These are phyloP conservation scores for Scaptomyza montana DNA, from an alignment of 1,140 invertebrate species.

Conservation along the genomic window DNA sequence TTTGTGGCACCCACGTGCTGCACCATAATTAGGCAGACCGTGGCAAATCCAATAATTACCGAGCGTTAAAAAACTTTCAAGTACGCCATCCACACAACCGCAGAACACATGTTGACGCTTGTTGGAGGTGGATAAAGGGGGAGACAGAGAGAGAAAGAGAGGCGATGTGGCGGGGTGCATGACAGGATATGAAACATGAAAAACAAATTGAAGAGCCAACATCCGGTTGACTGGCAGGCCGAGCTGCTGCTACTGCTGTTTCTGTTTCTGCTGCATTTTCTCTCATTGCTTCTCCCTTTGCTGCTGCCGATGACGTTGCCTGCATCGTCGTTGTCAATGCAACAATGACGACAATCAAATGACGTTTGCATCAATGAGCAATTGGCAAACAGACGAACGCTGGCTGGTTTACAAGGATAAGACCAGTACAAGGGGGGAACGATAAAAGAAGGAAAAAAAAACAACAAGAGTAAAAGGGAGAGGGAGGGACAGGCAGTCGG, in stretches of 20 bases:
- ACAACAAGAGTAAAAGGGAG: too few species aligned
- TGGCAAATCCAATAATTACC: constrained; percentile 72
- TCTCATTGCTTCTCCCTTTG: neutral
- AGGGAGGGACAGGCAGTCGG: constrained; percentile 27
- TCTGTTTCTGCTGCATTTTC: constrained; percentile 6
- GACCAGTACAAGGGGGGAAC: constrained; percentile 14
- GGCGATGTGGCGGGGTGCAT: constrained; percentile 8
- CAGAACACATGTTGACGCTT: constrained; percentile 63
- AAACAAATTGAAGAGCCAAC: constrained; percentile 78
- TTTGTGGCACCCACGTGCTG: constrained; percentile 50
- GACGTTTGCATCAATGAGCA: constrained; percentile 82
- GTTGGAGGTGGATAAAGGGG: neutral
- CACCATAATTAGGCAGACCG: constrained; percentile 59
- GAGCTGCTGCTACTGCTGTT: constrained; percentile 4
- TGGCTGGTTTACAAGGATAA: constrained; percentile 28
- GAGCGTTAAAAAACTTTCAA: constrained; percentile 67
- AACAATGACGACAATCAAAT: constrained; percentile 83
- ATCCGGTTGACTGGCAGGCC: constrained; percentile 47
- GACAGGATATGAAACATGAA: constrained; percentile 71
- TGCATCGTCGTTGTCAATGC: constrained; percentile 68
- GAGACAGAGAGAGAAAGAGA: too few species aligned
- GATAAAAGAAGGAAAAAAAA: constrained; percentile 9
- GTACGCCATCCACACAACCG: constrained; percentile 54
- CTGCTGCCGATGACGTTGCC: constrained; percentile 20
- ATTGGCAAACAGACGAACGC: constrained; percentile 57